Conservation (phyloP, 2,113 vertebrate species). For the Acanthisitta chloris region DNA sequence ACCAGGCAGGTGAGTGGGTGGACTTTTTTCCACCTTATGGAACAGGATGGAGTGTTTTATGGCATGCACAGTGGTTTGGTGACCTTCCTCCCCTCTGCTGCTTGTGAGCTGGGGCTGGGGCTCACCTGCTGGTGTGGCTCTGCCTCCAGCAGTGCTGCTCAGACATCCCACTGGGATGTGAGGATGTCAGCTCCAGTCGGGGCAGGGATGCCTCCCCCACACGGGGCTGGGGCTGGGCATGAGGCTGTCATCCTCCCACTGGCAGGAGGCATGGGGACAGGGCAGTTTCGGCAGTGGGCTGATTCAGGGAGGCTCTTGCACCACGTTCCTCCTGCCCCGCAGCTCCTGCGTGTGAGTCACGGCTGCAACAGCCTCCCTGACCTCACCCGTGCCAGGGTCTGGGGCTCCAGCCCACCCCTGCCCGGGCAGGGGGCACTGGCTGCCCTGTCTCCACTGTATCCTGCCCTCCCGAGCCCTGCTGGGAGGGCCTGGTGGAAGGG, state of each 20-base stretch:
- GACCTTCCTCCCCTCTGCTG: no score
- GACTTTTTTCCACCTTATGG: accelerated
- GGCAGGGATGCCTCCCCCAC: background rate
- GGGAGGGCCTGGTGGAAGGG: background rate
- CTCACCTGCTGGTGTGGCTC: background rate
- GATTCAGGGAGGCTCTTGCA: conserved; percentile 10
- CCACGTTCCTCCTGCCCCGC: background rate
- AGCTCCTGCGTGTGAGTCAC: background rate
- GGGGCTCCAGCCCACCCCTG: background rate
- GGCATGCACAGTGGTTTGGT: background rate
- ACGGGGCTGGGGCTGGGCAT: background rate
- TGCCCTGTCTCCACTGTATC: accelerated
- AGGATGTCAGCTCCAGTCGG: background rate
- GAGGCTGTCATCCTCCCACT: background rate
- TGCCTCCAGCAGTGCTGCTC: background rate
- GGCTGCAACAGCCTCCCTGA: background rate
- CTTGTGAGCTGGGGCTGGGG: background rate
- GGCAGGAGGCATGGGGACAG: background rate
- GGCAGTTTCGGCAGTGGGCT: conserved; percentile 33
- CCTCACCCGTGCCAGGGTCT: background rate
- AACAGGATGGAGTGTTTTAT: background rate
- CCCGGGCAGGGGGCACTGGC: accelerated
- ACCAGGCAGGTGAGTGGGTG: background rate
- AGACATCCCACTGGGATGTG: accelerated
- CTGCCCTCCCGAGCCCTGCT: background rate